Base-by-base conservation (phyloP, 2,888 invertebrate genomes). In the Mesopsocus fuscifrons region DNA sequence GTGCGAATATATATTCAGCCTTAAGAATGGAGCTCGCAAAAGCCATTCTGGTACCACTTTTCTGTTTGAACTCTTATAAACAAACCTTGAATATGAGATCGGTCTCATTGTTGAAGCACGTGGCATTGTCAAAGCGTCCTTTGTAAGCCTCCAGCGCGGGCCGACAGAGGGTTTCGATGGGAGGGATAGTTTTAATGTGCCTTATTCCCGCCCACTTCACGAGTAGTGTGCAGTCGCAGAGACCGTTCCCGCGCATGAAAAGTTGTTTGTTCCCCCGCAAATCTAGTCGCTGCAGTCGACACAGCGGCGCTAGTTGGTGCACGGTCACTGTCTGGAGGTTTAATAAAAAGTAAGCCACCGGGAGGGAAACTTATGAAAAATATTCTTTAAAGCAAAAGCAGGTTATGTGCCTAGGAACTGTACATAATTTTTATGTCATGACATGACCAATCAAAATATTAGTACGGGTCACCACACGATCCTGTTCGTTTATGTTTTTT, bases 251-350 rank as follows among this genome's bases (percentile, higher is more conserved):
- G n/a, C 38, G 6, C 8, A 11, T 11, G 38, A 38, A 38, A 5
- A 38, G 18, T 6, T 11, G 16, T 5, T 16, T 16, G 20, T 38
- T 38, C 11, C 18, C 11, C 11, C 38, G 17, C 18, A 38, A n/a
- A 20, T 38, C 38, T 13, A 38, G 20, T 6, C 15, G 17, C 21
- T 38, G 15, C 18, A 38, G 38, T 4, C 38, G 38, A 21, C 38
- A 38, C 20, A 38, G 17, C 3, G 6, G 20, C 20, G 38, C 38
- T 6, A 38, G 5, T 20, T 38, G 9, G 8, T 20, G 38, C 15
- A 38, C 18, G 3, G 15, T n/a, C 3, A 38, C 20, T 5, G 38
- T 16, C 38, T 38, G 38, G 33, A 33, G n/a, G n/a, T n/a, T n/a
- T n/a, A n/a, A n/a, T n/a, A n/a, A n/a, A n/a, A n/a, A n/a, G n/a